Percentiles rank a stretch among this genome's conserved stretches.
phyloP scores from a whole-genome alignment of 2,797 vertebrate species.

The Epinephelus awoara region DNA sequence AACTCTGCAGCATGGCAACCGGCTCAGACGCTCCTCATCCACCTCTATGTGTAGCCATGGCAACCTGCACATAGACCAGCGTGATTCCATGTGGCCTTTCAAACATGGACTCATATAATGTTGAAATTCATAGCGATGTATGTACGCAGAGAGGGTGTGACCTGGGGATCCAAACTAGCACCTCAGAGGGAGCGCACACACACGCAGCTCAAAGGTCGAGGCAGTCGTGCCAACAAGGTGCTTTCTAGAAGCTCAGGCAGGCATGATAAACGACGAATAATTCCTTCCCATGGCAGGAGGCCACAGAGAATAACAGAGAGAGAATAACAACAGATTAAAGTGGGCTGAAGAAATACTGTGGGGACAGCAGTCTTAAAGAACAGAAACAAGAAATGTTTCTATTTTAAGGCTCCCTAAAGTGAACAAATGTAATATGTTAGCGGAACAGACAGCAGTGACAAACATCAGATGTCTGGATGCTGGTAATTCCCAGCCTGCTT shows the following conservation, averaged over 20 bases:
- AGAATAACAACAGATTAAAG: constrained; percentile 52
- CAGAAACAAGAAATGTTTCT: constrained; percentile 38
- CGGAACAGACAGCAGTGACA: constrained; percentile 48
- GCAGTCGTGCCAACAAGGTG: neutral
- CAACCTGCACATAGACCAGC: constrained; percentile 71
- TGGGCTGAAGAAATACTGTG: constrained; percentile 23
- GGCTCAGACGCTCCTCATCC: constrained; percentile 62
- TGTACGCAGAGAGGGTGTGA: constrained; percentile 3
- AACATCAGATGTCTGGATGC: constrained; percentile 53
- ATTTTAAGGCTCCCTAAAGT: constrained; percentile 64
- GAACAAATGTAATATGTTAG: constrained; percentile 58
- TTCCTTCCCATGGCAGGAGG: constrained; percentile 44
- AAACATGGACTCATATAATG: constrained; percentile 32
- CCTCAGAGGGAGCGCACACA: neutral
- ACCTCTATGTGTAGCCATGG: constrained; percentile 77
- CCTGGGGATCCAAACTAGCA: constrained; percentile 9
- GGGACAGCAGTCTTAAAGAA: constrained; percentile 34
- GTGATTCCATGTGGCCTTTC: constrained; percentile 69
- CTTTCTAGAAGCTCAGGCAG: constrained; percentile 20
- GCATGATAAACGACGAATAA: constrained; percentile 46
- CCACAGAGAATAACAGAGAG: constrained; percentile 37
- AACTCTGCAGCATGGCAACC: constrained; percentile 71
- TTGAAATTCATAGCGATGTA: constrained; percentile 39
- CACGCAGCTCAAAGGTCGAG: constrained; percentile 33
- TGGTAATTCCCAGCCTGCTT: constrained; percentile 44